phyloP scores from a whole-genome alignment of 2,113 vertebrate genomes.

The Ammodytes dubius region DNA sequence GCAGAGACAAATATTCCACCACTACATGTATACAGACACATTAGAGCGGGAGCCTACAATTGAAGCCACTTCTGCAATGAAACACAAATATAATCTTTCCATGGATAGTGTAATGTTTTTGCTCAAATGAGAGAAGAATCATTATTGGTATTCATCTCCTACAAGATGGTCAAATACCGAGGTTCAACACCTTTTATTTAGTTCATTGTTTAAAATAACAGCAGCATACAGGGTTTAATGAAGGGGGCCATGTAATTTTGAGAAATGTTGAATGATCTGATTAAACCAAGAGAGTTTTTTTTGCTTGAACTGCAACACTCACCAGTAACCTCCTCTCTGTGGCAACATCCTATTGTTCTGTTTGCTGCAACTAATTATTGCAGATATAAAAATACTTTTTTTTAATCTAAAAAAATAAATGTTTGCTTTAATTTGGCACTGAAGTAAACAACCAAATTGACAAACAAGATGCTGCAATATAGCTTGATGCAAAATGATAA shows the following conservation, averaged over 20 bases:
- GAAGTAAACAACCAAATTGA: neutral
- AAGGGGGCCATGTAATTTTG: neutral
- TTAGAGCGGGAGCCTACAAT: neutral
- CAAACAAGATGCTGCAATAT: neutral
- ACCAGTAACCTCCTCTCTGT: neutral
- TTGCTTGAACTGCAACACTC: neutral
- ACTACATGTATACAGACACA: neutral
- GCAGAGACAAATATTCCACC: neutral
- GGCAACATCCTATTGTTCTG: neutral
- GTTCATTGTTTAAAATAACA: neutral
- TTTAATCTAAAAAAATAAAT: neutral
- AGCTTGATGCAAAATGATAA: neutral
- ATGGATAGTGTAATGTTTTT: neutral
- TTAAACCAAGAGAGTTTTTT: neutral
- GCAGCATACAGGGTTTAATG: neutral
- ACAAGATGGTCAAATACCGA: neutral
- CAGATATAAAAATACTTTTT: neutral
- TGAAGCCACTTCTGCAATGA: neutral
- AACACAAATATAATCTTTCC: neutral
- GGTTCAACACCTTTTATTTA: neutral
- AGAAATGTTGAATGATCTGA: neutral
- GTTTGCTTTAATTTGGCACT: neutral
- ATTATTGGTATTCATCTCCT: neutral
- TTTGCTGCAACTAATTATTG: neutral
- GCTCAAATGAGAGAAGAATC: neutral